Percentiles rank a stretch among this genome's conserved stretches.
Evolutionary conservation across 2,113 vertebrate species (phyloP).

Genomic region (Tamias sibiricus): DNA sequence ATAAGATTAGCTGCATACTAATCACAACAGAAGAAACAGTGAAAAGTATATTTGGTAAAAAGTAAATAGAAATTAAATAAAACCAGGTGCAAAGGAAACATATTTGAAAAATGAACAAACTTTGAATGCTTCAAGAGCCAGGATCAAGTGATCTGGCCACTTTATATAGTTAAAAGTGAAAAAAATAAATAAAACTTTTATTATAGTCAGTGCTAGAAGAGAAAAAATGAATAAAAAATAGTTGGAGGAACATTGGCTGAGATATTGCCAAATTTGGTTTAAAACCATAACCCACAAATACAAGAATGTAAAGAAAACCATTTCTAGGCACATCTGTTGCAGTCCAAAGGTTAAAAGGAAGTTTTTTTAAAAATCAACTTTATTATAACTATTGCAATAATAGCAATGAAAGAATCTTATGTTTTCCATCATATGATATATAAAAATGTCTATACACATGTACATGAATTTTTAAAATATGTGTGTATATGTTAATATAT

Average conservation of each 20-base stretch:
- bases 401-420: background rate
- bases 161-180: no score
- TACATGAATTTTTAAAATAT: background rate
- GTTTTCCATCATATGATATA: background rate
- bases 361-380: constrained; percentile 13
- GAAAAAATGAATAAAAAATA: background rate
- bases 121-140: background rate
- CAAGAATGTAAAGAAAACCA: background rate
- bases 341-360: background rate
- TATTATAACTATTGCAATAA: background rate
- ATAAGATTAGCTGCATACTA: background rate
- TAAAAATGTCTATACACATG: background rate
- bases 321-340: background rate
- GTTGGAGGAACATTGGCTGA: background rate
- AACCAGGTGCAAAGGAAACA: background rate
- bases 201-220: background rate
- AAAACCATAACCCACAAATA: background rate
- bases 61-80: background rate
- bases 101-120: background rate
- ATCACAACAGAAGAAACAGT: background rate
- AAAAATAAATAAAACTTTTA: background rate
- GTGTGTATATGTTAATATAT: background rate
- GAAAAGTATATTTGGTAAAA: background rate
- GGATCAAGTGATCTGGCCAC: background rate
- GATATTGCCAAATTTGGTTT: background rate